Percentiles rank a stretch among this genome's conserved stretches.
phyloP scores from a whole-genome alignment of 2,113 vertebrate genomes.

The Miniopterus natalensis region DNA sequence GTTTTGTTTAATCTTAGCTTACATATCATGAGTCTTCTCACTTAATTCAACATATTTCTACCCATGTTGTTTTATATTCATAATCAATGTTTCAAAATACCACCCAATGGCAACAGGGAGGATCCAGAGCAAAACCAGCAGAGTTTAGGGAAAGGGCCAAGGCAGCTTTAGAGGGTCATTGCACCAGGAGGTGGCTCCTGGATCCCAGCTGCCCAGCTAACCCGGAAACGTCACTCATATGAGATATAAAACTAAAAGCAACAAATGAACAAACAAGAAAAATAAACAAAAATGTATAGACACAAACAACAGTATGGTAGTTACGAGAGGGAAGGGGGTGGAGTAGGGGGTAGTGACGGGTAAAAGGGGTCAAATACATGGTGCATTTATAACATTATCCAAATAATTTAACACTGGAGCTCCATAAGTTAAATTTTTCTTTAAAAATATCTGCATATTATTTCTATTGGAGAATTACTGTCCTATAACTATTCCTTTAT shows the following conservation, averaged over 20 bases:
- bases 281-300: neutral
- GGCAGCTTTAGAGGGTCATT: neutral
- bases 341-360: neutral
- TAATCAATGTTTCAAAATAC: neutral
- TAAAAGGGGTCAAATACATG: neutral
- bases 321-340: neutral
- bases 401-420: neutral
- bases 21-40: neutral
- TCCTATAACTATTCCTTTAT: neutral
- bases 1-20: neutral
- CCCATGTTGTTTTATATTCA: too few species aligned
- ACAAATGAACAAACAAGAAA: neutral
- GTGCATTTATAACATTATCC: neutral
- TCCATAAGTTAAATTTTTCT: neutral
- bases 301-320: neutral
- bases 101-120: neutral
- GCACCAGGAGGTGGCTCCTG: neutral
- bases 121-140: neutral
- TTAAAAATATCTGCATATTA: neutral
- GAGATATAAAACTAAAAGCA: neutral
- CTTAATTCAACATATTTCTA: too few species aligned
- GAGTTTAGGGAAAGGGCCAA: neutral
- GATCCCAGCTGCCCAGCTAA: neutral
- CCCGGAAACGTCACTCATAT: neutral
- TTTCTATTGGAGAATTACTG: neutral